Evolutionary conservation across 2,888 invertebrate species (phyloP), one percentile per base, ranked within the genome.

Genomic region (Drosophila dives): DNA sequence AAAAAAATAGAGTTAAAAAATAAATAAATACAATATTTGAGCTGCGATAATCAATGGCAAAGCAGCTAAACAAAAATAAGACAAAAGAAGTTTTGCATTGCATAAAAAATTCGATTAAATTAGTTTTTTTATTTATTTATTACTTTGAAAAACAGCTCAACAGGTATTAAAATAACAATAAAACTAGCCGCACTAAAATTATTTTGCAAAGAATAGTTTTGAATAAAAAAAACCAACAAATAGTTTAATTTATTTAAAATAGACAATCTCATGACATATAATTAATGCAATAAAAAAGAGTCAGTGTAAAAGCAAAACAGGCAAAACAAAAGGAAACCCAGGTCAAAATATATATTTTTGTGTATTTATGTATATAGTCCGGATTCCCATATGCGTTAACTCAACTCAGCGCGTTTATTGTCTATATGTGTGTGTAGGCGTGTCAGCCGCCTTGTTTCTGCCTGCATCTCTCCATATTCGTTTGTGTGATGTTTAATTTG

Each of bases 341-440:
- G 33, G 8, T 62, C 17, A 58, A 74, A 56, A 67, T 60, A 72
- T 75, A 77, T 64, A 40, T 12, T 40, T 10, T 40, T n/a, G n/a
- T 40, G n/a, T 40, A 40, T n/a, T 40, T 40, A 40, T 40, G 45
- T 8, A 20, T 45, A 45, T 45, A 15, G 45, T 55, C 51, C 51
- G 32, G 55, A 65, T 84, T 79, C 82, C 64, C 85, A 87, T 84
- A 89, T 79, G 80, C 87, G 87, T 84, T 89, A 89, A 89, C 87
- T 84, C 87, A 89, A 74, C 87, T 66, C 75, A 53, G 58, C 64
- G 61, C 62, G 70, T 75, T 73, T 73, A 58, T 69, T 65, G 68
- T 68, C 32, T 54, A 65, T 63, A 38, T 58, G 34, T 49, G 49
- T 77, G n/a, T 56, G 34, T 67, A 54, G 51, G 36, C 51, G 64